Evolutionary conservation across 2,797 vertebrate species (phyloP).

Genomic region (Odontamblyopus rebecca): DNA sequence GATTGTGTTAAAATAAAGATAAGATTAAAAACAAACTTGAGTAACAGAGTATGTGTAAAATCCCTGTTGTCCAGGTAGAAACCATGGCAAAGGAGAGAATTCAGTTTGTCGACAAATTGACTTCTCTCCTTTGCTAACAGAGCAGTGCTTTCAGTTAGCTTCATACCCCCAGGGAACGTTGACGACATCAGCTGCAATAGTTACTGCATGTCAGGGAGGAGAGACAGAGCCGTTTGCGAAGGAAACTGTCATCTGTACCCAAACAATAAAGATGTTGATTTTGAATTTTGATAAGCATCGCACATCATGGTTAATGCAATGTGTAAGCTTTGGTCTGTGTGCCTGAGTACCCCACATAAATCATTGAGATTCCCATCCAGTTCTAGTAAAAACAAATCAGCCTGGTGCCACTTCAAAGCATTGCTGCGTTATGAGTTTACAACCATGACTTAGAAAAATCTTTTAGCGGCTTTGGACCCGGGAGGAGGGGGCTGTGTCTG

Average conservation of each 20-base stretch:
- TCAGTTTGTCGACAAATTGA: no score
- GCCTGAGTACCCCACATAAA: slow-evolving; percentile 49
- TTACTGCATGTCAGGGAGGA: slow-evolving; percentile 22
- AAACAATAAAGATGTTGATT: slow-evolving; percentile 45
- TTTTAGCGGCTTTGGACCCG: slow-evolving; percentile 50
- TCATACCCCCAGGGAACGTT: no score
- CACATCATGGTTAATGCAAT: slow-evolving; percentile 34
- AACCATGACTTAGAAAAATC: slow-evolving; percentile 60
- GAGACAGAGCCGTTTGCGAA: slow-evolving; percentile 43
- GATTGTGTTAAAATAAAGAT: no score
- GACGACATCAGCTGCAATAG: no score
- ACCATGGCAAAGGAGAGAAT: no score
- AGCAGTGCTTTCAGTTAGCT: no score
- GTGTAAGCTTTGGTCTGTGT: slow-evolving; percentile 31
- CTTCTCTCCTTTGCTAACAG: no score
- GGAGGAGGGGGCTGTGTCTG: slow-evolving; percentile 23
- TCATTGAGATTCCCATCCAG: slow-evolving; percentile 45
- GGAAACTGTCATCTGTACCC: slow-evolving; percentile 26
- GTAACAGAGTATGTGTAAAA: no score
- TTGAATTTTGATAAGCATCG: slow-evolving; percentile 32
- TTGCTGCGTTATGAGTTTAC: slow-evolving; percentile 61
- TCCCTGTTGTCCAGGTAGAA: no score
- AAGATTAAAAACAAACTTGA: no score
- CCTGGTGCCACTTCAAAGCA: slow-evolving; percentile 68
- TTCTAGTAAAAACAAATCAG: slow-evolving; percentile 61